phyloP scores from a whole-genome alignment of 1,140 invertebrate species.

The Yoshiicerus persimilis region DNA sequence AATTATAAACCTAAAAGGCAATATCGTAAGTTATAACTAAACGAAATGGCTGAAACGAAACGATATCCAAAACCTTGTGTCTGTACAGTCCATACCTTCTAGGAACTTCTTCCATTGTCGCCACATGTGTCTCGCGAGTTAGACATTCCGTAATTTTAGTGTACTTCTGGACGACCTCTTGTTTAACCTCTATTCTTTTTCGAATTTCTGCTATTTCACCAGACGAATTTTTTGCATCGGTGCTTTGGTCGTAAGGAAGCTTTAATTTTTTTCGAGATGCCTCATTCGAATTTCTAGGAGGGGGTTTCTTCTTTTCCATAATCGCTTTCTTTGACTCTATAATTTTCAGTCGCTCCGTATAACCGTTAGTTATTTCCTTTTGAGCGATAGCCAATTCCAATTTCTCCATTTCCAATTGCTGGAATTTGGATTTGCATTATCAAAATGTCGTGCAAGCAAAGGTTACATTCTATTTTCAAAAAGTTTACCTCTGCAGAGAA shows the following conservation, averaged over 20 bases:
- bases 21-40: no score
- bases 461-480: not conserved
- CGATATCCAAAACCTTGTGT: no score
- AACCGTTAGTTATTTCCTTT: not conserved
- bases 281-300: not conserved
- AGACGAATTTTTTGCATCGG: not conserved
- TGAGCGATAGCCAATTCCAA: not conserved
- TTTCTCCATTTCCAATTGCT: not conserved
- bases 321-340: not conserved
- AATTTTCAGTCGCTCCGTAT: not conserved
- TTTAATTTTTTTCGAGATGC: not conserved
- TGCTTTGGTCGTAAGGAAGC: not conserved
- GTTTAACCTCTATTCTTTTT: not conserved
- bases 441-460: not conserved
- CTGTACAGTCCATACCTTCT: not conserved
- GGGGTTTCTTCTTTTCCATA: not conserved
- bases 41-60: no score
- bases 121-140: not conserved
- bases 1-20: not conserved
- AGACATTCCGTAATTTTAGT: not conserved
- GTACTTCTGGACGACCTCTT: not conserved
- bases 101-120: not conserved
- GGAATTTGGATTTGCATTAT: not conserved
- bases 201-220: not conserved
- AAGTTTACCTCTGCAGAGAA: not conserved